Evolutionary conservation across 2,888 invertebrate genomes (phyloP), one percentile per base, ranked within the genome.

Genomic region (Frankliniella fusca): DNA sequence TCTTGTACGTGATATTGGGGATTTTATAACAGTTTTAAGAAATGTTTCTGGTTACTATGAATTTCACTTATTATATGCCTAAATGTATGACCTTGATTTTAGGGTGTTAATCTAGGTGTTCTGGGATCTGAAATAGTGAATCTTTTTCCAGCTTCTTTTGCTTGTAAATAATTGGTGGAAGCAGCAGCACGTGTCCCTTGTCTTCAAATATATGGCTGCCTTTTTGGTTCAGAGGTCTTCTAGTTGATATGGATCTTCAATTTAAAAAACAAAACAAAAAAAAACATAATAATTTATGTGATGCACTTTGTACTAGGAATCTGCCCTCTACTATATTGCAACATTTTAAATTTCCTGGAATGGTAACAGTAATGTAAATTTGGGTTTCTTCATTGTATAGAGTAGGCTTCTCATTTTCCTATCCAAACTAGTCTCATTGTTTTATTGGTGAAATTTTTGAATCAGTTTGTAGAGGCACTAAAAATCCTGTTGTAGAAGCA

Each of bases 1-100:
- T 76, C 70, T 76, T 76, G 54, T 76, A 76, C 70, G 70, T 76
- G 70, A 76, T 76, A 76, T 76, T 76, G 70, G 70, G 70, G 70
- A 27, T 76, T 76, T 12, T 76, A 27, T 76, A 27, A 76, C 70
- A 20, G 54, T 54, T 5, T 27, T 23, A 76, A 27, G 27, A 23
- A n/a, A 23, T 23, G 70, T 76, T 23, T 76, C 27, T 27, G 23
- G 27, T 76, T 76, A 23, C 70, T 76, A 27, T 27, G 27, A 76
- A 76, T 76, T 76, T 76, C 70, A 27, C 27, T 76, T 76, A 76
- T 76, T 76, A 76, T 76, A 76, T 76, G 70, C 11, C n/a, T 76
- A 27, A 76, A 27, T 76, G 23, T 76, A 76, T 76, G 70, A 76
- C 23, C 27, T 76, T 27, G 23, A 23, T 27, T 76, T 76, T 12